Evolutionary conservation across 2,797 vertebrate species (phyloP).

Genomic region (Ceryle rudis): DNA sequence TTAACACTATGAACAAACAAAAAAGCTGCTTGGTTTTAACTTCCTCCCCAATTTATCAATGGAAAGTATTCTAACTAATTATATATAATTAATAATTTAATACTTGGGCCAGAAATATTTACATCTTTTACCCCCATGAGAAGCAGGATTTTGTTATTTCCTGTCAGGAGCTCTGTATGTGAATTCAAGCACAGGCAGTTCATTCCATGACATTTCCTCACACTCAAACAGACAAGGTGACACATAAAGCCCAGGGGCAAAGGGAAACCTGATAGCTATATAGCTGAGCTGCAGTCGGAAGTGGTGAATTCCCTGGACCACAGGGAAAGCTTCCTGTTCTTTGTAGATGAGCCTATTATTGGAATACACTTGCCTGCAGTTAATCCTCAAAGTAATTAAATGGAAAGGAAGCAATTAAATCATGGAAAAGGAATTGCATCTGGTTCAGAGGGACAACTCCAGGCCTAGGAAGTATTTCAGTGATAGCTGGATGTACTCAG

Average conservation of each 20-base stretch:
- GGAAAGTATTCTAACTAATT: not conserved
- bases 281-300: slow-evolving; percentile 68
- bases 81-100: slow-evolving; percentile 20
- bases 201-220: slow-evolving; percentile 64
- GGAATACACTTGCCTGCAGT: slow-evolving; percentile 81
- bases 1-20: slow-evolving; percentile 3
- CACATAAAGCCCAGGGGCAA: slow-evolving; percentile 71
- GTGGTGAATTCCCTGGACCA: slow-evolving; percentile 72
- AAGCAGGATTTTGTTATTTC: slow-evolving; percentile 15
- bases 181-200: slow-evolving; percentile 32
- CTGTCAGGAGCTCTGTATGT: slow-evolving; percentile 12
- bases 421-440: slow-evolving; percentile 68
- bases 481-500: slow-evolving; percentile 8
- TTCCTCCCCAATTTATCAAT: not conserved
- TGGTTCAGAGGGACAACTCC: slow-evolving; percentile 64
- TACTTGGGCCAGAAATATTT: slow-evolving; percentile 41
- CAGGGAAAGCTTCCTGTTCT: slow-evolving; percentile 78
- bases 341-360: slow-evolving; percentile 81
- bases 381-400: slow-evolving; percentile 84
- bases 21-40: not conserved
- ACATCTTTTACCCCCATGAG: slow-evolving; percentile 27
- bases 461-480: slow-evolving; percentile 58
- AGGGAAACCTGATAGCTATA: slow-evolving; percentile 73
- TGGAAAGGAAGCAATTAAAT: slow-evolving; percentile 82
- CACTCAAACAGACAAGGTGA: slow-evolving; percentile 71